phyloP scores from a whole-genome alignment of 2,888 invertebrate genomes.

The Acleris cristana region DNA sequence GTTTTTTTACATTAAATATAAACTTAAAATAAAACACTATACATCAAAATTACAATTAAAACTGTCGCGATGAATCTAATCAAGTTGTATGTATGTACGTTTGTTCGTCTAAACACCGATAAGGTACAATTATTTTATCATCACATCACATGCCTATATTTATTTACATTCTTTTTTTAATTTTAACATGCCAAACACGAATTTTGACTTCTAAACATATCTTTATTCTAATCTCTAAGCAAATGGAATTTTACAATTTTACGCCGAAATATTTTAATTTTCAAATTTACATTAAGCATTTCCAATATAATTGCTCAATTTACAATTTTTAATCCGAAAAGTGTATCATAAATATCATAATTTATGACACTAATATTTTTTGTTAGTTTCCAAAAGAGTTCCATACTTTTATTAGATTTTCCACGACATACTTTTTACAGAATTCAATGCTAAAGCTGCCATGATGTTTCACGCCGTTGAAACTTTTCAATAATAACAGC shows the following conservation, averaged over 20 bases:
- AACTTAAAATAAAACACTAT: constrained; percentile 54
- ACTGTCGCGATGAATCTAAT: constrained; percentile 60
- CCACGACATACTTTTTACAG: constrained; percentile 48
- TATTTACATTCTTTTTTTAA: constrained; percentile 72
- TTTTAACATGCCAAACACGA: constrained; percentile 76
- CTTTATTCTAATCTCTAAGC: constrained; percentile 66
- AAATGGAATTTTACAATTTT: constrained; percentile 73
- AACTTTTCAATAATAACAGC: constrained; percentile 17
- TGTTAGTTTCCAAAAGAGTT: constrained; percentile 40
- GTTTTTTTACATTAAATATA: constrained; percentile 58
- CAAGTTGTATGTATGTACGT: constrained; percentile 48
- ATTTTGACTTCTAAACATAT: constrained; percentile 76
- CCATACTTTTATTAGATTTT: constrained; percentile 38
- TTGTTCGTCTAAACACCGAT: constrained; percentile 65
- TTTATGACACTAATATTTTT: constrained; percentile 36
- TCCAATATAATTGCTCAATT: constrained; percentile 51
- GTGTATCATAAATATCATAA: constrained; percentile 44
- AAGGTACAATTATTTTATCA: constrained; percentile 68
- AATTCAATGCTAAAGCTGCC: constrained; percentile 29
- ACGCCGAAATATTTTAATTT: constrained; percentile 75
- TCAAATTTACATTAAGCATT: constrained; percentile 54
- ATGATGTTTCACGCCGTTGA: constrained; percentile 1
- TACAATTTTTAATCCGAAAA: constrained; percentile 52
- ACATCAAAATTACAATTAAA: constrained; percentile 49
- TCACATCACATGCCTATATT: constrained; percentile 76